A percentile compares a stretch with the other conserved stretches of the same genome.
These are phyloP conservation scores for cattle (Bos taurus) DNA, from an alignment of 2,113 vertebrate genomes.

Conservation along the genomic window DNA sequence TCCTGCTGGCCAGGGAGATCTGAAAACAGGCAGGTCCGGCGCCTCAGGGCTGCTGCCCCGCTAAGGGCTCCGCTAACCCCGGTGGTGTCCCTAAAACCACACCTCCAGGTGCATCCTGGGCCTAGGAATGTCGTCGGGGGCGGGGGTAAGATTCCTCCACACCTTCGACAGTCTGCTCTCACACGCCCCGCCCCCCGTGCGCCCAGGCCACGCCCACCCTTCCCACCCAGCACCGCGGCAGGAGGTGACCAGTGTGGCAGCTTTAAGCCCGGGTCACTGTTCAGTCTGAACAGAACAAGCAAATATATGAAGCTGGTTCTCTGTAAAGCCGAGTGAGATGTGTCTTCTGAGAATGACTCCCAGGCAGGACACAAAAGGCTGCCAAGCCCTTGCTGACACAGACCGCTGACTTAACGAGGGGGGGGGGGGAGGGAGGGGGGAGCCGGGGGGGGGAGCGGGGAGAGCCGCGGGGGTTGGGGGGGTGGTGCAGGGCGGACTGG, in stretches of 20 bases:
- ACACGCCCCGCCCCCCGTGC: accelerated
- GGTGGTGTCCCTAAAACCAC: accelerated
- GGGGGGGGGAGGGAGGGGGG: neutral
- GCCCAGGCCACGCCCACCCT: neutral
- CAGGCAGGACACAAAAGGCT: neutral
- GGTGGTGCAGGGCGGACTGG: neutral
- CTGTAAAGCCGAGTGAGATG: neutral
- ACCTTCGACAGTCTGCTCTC: neutral
- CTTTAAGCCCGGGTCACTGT: neutral
- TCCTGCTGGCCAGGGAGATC: conserved; percentile 92
- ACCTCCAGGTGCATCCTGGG: neutral
- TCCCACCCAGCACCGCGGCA: neutral
- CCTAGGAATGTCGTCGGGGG: neutral
- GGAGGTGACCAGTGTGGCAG: neutral
- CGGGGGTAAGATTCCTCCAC: no score
- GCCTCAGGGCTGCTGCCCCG: neutral
- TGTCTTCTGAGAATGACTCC: neutral
- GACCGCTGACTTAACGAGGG: accelerated
- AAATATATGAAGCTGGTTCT: neutral
- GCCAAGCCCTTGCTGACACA: neutral
- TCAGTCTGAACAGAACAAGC: neutral
- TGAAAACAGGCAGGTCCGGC: conserved; percentile 40
- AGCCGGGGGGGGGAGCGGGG: no score
- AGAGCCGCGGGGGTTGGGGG: no score
- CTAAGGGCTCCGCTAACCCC: neutral